Conservation (phyloP, 2,113 vertebrate genomes). For the Lethenteron camtschaticum region DNA sequence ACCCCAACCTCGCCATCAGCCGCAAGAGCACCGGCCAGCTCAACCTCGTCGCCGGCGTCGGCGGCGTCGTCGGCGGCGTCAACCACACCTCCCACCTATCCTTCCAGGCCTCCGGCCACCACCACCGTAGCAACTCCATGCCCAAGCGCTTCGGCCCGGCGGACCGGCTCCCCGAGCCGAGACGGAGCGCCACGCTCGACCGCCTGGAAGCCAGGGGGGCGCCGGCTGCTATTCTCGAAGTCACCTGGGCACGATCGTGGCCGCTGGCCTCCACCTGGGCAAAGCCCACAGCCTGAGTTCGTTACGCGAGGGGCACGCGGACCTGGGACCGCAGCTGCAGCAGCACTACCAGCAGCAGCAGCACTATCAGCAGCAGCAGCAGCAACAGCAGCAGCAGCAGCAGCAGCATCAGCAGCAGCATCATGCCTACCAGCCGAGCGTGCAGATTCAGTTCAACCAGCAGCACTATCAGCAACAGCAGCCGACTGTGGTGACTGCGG, state of each 20-base stretch:
- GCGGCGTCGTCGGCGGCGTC: background rate
- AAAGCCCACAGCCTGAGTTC: background rate
- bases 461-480: background rate
- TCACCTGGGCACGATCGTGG: background rate
- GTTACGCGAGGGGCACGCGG: background rate
- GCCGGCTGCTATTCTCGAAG: too few species aligned
- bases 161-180: background rate
- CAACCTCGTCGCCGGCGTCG: background rate
- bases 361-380: background rate
- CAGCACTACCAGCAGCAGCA: background rate
- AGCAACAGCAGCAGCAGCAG: background rate
- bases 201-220: background rate
- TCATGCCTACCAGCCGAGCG: too few species aligned
- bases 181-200: background rate
- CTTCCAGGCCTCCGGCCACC: background rate
- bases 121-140: constrained; percentile 1
- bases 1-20: background rate
- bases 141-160: background rate
- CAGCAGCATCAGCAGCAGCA: too few species aligned
- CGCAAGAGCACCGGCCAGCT: background rate
- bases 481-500: constrained; percentile 14
- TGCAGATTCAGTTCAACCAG: background rate
- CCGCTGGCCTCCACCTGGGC: background rate
- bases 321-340: background rate
- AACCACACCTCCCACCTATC: background rate